phyloP scores from a whole-genome alignment of 1,140 invertebrate genomes.

The Aphelenchoides fujianensis region DNA sequence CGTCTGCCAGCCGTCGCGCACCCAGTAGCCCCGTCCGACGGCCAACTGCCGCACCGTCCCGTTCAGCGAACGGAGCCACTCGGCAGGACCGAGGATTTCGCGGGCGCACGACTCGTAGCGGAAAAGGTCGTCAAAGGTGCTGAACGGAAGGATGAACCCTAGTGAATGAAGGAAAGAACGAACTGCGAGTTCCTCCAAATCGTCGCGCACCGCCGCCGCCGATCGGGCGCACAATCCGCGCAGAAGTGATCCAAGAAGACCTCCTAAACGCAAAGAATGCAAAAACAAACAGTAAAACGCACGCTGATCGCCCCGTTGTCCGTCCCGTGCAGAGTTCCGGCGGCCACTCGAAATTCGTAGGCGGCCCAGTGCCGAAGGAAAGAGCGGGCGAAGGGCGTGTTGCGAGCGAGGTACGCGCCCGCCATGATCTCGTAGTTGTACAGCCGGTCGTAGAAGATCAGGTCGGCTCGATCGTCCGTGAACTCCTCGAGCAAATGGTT shows the following conservation, averaged over 20 bases:
- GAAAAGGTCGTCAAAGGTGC: conserved; percentile 32
- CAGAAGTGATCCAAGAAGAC: conserved; percentile 45
- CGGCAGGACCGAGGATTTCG: conserved; percentile 30
- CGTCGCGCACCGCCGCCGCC: conserved; percentile 10
- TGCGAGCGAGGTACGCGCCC: conserved; percentile 41
- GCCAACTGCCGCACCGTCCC: conserved; percentile 10
- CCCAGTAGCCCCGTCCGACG: conserved; percentile 32
- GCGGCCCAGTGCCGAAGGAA: conserved; percentile 39
- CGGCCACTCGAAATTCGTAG: conserved; percentile 33
- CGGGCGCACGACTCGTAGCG: conserved; percentile 37
- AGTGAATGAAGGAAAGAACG: neutral
- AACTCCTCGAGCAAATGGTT: conserved; percentile 48
- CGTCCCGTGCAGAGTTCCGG: conserved; percentile 49
- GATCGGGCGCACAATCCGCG: conserved; percentile 12
- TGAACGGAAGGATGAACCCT: conserved; percentile 15
- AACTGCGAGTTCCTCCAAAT: conserved; percentile 33
- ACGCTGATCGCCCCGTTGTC: conserved; percentile 52
- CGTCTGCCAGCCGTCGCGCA: conserved; percentile 47
- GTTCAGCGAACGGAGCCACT: conserved; percentile 28
- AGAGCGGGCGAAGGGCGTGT: conserved; percentile 31
- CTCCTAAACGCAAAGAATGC: conserved; percentile 29
- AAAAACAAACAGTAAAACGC: conserved; percentile 14
- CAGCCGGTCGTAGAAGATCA: conserved; percentile 46
- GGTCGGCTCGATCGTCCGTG: conserved; percentile 20
- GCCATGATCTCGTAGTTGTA: conserved; percentile 51